These are phyloP conservation scores for Ecliptopera silaceata DNA, from an alignment of 2,888 invertebrate species.

Conservation along the genomic window DNA sequence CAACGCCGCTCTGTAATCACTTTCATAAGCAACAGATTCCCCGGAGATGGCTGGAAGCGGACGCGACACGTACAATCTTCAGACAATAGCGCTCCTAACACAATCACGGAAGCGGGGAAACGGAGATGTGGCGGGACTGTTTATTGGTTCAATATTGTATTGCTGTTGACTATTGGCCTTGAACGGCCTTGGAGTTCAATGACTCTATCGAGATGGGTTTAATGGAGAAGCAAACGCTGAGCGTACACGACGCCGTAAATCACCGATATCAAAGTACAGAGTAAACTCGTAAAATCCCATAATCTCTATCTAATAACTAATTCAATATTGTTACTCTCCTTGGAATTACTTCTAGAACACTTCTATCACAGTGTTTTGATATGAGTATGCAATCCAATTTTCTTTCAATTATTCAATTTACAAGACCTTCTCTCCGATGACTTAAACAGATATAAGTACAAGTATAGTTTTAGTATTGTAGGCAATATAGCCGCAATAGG, in stretches of 20 bases:
- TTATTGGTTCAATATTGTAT: constrained; percentile 25
- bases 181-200: constrained; percentile 22
- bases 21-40: constrained; percentile 1
- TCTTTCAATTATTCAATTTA: background rate
- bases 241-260: background rate
- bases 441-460: too few species aligned
- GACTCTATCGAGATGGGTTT: constrained; percentile 5
- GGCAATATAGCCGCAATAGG: background rate
- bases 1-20: constrained; percentile 3
- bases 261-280: background rate
- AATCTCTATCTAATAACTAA: background rate
- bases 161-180: constrained; percentile 13
- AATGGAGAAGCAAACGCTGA: background rate
- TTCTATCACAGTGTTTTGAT: background rate
- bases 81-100: constrained; percentile 23
- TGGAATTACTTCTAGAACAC: too few species aligned
- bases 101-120: constrained; percentile 21
- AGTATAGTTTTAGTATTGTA: too few species aligned
- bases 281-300: background rate
- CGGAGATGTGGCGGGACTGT: constrained; percentile 17
- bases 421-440: too few species aligned
- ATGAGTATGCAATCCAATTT: background rate
- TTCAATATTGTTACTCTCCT: too few species aligned
- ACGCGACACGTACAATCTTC: constrained; percentile 17
- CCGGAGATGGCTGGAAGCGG: constrained; percentile 15